Evolutionary conservation across 2,797 vertebrate species (phyloP).

Genomic region (Discoglossus pictus): DNA sequence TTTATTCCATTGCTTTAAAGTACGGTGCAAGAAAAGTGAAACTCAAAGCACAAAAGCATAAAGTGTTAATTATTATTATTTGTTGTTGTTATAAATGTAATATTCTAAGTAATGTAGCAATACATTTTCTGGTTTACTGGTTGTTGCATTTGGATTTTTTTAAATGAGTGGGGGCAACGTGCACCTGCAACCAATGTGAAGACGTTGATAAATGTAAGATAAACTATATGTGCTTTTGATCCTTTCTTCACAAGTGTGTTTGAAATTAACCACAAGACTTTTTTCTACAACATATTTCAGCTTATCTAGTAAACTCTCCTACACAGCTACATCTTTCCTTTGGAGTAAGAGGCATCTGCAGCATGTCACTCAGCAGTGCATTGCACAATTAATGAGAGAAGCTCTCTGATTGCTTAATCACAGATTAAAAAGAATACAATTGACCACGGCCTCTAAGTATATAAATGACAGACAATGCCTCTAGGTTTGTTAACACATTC

Average conservation of each 20-base stretch:
- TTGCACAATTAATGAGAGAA: constrained; percentile 17
- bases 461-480: no score
- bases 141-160: constrained; percentile 19
- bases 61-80: no score
- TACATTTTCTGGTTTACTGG: no score
- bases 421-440: not conserved
- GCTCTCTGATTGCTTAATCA: constrained; percentile 6
- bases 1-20: no score
- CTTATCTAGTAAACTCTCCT: constrained; percentile 36
- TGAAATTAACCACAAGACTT: constrained; percentile 25
- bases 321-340: constrained; percentile 22
- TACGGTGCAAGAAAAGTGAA: no score
- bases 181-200: constrained; percentile 27
- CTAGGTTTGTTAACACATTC: no score
- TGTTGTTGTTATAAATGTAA: no score
- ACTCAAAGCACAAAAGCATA: no score
- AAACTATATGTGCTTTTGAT: constrained; percentile 30
- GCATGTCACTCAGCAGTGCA: constrained; percentile 41
- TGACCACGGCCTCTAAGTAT: not conserved
- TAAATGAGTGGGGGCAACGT: not conserved
- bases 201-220: constrained; percentile 2
- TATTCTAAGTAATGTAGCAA: no score
- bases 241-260: constrained; percentile 27
- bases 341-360: constrained; percentile 23
- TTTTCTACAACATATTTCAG: constrained; percentile 29